phyloP scores from a whole-genome alignment of 2,797 vertebrate genomes.

The Girardinus metallicus region DNA sequence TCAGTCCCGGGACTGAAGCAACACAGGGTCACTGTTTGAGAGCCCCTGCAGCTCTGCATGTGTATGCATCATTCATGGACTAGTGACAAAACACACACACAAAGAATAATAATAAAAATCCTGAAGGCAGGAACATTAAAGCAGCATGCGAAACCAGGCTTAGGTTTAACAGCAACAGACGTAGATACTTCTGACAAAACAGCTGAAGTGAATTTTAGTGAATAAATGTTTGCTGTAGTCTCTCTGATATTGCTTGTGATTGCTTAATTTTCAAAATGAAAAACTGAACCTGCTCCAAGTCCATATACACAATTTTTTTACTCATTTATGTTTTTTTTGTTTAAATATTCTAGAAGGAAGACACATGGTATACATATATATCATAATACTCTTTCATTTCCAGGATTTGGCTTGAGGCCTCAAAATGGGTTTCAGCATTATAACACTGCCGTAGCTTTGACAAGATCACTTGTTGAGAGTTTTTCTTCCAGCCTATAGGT shows the following conservation, averaged over 20 bases:
- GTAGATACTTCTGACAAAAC: neutral
- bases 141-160: conserved; percentile 6
- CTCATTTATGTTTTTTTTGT: neutral
- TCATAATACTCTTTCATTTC: neutral
- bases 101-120: conserved; percentile 3
- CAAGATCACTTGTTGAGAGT: conserved; percentile 6
- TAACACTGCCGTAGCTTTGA: neutral
- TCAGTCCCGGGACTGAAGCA: conserved; percentile 29
- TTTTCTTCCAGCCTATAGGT: conserved; percentile 4
- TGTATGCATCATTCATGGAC: conserved; percentile 62
- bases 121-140: conserved; percentile 18
- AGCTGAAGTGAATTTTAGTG: conserved; percentile 12
- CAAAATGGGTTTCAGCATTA: neutral
- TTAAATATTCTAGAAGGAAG: neutral
- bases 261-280: conserved; percentile 27
- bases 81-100: conserved; percentile 11
- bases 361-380: neutral
- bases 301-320: conserved; percentile 16
- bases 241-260: conserved; percentile 11
- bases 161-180: conserved; percentile 3
- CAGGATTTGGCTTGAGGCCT: neutral
- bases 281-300: conserved; percentile 25
- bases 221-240: conserved; percentile 1
- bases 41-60: conserved; percentile 46
- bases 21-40: conserved; percentile 43